Percentiles rank a stretch among this genome's conserved stretches.
These are phyloP conservation scores for Stercorarius parasiticus DNA, from an alignment of 2,113 vertebrate genomes.

Conservation along the genomic window DNA sequence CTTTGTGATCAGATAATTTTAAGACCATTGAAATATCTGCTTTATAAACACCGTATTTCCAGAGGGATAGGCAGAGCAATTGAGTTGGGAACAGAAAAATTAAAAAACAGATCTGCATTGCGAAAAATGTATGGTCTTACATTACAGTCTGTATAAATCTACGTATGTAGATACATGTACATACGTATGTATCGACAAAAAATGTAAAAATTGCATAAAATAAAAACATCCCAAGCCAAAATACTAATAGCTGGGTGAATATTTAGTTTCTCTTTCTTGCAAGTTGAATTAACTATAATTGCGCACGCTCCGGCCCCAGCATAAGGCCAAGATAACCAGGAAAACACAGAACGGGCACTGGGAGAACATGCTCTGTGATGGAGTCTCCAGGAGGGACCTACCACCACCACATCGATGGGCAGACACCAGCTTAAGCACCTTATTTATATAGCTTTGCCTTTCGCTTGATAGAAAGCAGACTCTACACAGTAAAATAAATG, in stretches of 20 bases:
- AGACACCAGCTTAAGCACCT: not conserved
- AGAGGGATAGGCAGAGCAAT: not conserved
- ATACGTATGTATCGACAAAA: not conserved
- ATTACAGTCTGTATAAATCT: not conserved
- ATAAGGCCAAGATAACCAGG: not conserved
- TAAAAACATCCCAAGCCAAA: not conserved
- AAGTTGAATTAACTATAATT: not conserved
- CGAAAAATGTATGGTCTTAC: not conserved
- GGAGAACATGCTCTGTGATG: fast-evolving
- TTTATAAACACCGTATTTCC: not conserved
- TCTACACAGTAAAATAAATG: not conserved
- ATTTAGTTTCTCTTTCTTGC: not conserved
- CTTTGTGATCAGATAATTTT: not conserved
- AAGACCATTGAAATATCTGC: not conserved
- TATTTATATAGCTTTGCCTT: not conserved
- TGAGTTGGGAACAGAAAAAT: not conserved
- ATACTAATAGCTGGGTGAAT: not conserved
- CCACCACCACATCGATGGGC: not conserved
- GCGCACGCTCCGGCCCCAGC: not conserved
- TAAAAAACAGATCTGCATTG: not conserved
- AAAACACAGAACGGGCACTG: not conserved
- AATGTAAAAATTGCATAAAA: not conserved
- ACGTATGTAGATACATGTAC: no score
- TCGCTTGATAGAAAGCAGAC: not conserved
- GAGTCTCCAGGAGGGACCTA: not conserved